phyloP scores from a whole-genome alignment of 2,888 invertebrate genomes.

The Girardia tigrina region DNA sequence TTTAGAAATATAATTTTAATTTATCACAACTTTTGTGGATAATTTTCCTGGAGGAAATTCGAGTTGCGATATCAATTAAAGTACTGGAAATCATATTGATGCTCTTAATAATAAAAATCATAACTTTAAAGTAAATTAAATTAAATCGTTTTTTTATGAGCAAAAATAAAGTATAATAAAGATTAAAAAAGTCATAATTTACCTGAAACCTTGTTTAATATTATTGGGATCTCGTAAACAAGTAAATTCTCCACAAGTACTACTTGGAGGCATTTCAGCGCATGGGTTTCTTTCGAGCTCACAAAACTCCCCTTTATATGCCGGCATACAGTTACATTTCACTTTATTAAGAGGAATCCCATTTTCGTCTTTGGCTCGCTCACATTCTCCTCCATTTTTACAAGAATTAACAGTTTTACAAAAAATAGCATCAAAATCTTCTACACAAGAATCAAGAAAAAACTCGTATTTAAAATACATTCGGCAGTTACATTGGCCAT shows the following conservation, averaged over 20 bases:
- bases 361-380: neutral
- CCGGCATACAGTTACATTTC: neutral
- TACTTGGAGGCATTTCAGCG: neutral
- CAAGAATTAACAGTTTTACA: neutral
- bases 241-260: constrained; percentile 19
- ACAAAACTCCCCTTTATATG: constrained; percentile 3
- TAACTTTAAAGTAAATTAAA: too few relatives aligned
- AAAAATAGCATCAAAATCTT: neutral
- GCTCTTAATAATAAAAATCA: too few relatives aligned
- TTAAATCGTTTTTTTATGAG: too few relatives aligned
- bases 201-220: neutral
- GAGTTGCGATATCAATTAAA: too few relatives aligned
- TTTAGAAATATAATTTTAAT: too few relatives aligned
- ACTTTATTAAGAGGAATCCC: neutral
- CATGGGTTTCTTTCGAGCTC: constrained; percentile 13
- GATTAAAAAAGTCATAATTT: neutral
- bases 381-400: constrained; percentile 13
- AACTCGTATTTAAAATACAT: constrained; percentile 7
- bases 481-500: constrained; percentile 19
- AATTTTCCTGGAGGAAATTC: too few relatives aligned
- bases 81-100: too few relatives aligned
- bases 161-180: neutral
- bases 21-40: too few relatives aligned
- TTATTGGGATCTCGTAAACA: neutral
- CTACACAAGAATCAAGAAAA: constrained; percentile 13